Percentiles rank a stretch among this genome's conserved stretches.
Conservation (phyloP, 2,797 vertebrate genomes). For the Mareca strepera region DNA sequence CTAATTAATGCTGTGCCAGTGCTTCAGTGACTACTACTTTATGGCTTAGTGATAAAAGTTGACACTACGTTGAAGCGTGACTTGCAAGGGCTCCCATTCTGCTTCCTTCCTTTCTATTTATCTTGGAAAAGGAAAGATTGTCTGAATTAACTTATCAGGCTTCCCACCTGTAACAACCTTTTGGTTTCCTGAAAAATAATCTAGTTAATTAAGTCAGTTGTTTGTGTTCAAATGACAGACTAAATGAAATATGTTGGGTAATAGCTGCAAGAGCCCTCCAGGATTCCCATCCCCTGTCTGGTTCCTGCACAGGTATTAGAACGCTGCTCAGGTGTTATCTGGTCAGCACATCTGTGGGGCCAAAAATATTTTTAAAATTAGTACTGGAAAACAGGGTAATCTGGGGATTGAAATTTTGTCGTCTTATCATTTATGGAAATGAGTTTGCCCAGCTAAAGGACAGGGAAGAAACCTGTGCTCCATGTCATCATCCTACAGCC, state of each 20-base stretch:
- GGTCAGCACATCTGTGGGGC: background rate
- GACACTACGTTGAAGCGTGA: background rate
- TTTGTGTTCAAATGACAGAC: background rate
- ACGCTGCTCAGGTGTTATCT: background rate
- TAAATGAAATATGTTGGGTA: background rate
- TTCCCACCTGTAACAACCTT: background rate
- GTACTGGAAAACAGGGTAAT: background rate
- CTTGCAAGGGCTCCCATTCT: background rate
- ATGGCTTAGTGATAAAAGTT: constrained; percentile 37
- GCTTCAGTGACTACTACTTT: background rate
- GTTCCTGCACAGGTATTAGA: too few relatives aligned
- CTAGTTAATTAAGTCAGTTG: background rate
- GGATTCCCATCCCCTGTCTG: background rate
- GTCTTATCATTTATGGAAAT: background rate
- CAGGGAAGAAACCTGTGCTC: background rate
- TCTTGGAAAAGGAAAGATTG: background rate
- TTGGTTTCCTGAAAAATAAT: background rate
- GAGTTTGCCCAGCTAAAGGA: rapidly evolving
- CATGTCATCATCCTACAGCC: background rate
- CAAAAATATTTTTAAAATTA: background rate
- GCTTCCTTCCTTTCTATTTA: background rate
- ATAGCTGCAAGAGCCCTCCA: background rate
- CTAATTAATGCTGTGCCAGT: background rate
- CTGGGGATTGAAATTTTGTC: background rate
- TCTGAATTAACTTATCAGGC: background rate